Evolutionary conservation across 2,797 vertebrate species (phyloP), one percentile per base, ranked within the genome.

Genomic region (Etheostoma perlongum): DNA sequence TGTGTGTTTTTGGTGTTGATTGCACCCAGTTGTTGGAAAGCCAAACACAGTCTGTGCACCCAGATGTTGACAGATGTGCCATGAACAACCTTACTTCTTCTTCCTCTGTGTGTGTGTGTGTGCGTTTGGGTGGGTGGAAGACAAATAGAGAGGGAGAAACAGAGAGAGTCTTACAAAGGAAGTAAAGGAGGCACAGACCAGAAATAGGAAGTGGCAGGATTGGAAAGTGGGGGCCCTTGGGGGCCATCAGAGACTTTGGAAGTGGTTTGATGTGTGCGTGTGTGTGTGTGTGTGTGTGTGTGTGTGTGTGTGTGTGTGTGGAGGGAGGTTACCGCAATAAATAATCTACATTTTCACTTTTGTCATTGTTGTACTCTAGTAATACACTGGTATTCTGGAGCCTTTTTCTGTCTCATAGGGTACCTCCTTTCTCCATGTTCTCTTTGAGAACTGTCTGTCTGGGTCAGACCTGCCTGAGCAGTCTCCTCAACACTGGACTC

Each of bases 31-130:
- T 94, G 94, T 91, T 91, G 81, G 82, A 91, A 94, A 95, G 89
- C 79, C 93, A 95, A 95, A 95, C 91, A 95, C 95, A 94, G 88
- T 89, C 94, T 95, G 95, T 84, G 88, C 78, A 79, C 84, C 94
- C 94, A 95, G 95, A 95, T 95, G 95, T 91, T 89, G 92, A 94
- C 95, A 96, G 95, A 94, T 95, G 95, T 94, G 90, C 55, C 40
- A 76, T 66, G 54, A 72, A 54, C 85, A 90, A 72, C 40, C 61
- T 58, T 57, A 27, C 27, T 27, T 4, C 27, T 27, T 25, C 30
- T 30, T 30, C 30, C 30, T 30, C 5, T 49, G 61, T 63, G 62
- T 53, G 59, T 72, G 65, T 67, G 66, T 48, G 40, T 65, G 42
- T 55, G 69, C 57, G 72, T 60, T n/a, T 36, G 27, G 60, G 40